Base-by-base conservation (phyloP, 2,888 invertebrate genomes). In the Nemapogon koenigi region DNA sequence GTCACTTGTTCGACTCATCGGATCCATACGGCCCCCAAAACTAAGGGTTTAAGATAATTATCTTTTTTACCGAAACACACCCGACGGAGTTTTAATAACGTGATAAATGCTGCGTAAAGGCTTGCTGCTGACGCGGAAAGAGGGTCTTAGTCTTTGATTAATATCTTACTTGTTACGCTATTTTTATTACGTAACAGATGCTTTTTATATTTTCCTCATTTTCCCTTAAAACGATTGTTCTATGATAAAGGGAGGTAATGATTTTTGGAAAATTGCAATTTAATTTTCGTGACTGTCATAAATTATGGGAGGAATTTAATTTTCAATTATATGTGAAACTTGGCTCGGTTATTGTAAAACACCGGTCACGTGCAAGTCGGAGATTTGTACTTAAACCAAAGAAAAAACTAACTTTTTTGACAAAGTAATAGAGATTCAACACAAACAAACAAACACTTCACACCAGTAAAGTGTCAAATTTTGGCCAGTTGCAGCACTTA, bases 21-120 rank as follows among this genome's bases (percentile, higher is more conserved):
- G 78, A 75, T 75, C 69, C 49, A n/a, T n/a, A 30, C 46, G 35
- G 14, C 35, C 26, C 26, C 35, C 47, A 75, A 76, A 73, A 75
- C 61, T 63, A 69, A 75, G 75, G 76, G 15, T 58, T 59, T 70
- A 76, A 78, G 78, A 78, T 76, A 76, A 78, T 78, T 78, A 76
- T 78, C 78, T 78, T 78, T 76, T 78, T 76, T 78, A 75, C 69
- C 57, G 55, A 56, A 59, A n/a, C 62, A 61, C 65, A 62, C 66
- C 72, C 70, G 59, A 59, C 57, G 59, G 60, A 65, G 66, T 70
- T 68, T 71, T 76, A 75, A 76, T 76, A 75, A 66, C 69, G 66
- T 63, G 76, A 73, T 73, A 75, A 76, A 76, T 71, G 76, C 75
- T 58, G 71, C 68, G 75, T 62, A 26, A 65, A 75, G 73, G 76